phyloP scores from a whole-genome alignment of 1,140 invertebrate genomes.

The Zaprionus ghesquierei region DNA sequence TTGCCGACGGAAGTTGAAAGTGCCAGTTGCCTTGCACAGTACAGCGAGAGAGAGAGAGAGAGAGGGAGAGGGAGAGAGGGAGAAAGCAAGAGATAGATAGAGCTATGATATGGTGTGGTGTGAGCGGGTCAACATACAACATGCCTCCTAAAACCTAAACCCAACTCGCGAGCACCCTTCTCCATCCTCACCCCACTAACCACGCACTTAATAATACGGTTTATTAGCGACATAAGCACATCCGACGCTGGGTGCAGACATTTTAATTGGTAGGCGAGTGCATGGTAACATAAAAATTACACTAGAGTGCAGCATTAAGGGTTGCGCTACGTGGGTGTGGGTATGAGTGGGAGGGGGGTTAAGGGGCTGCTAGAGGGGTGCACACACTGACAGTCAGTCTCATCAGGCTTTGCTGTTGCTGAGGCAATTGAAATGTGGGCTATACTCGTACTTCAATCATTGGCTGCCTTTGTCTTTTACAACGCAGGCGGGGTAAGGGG shows the following conservation, averaged over 20 bases:
- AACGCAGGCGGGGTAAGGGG: conserved; percentile 20
- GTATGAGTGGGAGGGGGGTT: not conserved
- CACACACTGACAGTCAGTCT: conserved; percentile 56
- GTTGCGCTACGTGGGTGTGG: conserved; percentile 5
- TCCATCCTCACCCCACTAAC: conserved; percentile 9
- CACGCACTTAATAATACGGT: conserved; percentile 78
- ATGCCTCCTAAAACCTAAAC: conserved; percentile 29
- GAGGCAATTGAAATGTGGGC: conserved; percentile 76
- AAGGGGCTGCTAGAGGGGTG: conserved; percentile 5
- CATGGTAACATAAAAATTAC: conserved; percentile 81
- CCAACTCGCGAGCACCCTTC: not conserved
- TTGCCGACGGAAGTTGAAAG: conserved; percentile 78
- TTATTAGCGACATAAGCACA: conserved; percentile 81
- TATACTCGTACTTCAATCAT: conserved; percentile 77
- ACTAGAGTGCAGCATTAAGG: conserved; percentile 58
- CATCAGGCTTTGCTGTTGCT: not conserved
- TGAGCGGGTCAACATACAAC: conserved; percentile 35
- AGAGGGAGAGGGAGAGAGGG: not conserved
- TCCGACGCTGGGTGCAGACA: conserved; percentile 74
- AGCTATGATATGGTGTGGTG: not conserved
- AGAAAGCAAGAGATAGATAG: not conserved
- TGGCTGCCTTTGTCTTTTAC: conserved; percentile 72
- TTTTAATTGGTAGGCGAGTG: conserved; percentile 81
- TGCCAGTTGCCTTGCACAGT: conserved; percentile 56
- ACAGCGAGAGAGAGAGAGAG: no score